Evolutionary conservation across 2,888 invertebrate genomes (phyloP).

Genomic region (Papilio protenor): DNA sequence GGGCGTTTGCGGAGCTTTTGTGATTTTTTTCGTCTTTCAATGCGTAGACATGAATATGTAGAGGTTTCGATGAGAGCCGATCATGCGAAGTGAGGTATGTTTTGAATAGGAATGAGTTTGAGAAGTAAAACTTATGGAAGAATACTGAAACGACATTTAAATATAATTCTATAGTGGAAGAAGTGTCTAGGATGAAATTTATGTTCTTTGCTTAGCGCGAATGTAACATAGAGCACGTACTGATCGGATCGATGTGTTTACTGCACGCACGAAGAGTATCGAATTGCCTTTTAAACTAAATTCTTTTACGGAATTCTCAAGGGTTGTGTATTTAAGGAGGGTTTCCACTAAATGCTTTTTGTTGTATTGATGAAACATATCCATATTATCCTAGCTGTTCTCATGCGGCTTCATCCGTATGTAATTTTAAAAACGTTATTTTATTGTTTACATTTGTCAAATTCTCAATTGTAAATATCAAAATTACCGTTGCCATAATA

Average conservation of each 20-base stretch:
- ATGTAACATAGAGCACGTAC: neutral
- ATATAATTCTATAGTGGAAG: neutral
- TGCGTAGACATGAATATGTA: conserved; percentile 37
- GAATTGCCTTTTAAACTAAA: conserved; percentile 3
- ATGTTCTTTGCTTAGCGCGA: neutral
- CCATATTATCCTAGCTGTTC: neutral
- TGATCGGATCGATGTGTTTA: neutral
- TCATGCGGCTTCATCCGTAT: too few species aligned
- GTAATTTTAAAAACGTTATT: too few species aligned
- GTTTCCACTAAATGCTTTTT: neutral
- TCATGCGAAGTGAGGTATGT: conserved; percentile 22
- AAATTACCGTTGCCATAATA: too few species aligned
- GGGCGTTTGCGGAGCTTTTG: conserved; percentile 49
- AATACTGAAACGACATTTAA: neutral
- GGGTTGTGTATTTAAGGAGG: neutral
- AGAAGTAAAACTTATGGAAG: neutral
- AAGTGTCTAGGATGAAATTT: neutral
- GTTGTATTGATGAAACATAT: neutral
- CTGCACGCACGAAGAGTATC: neutral
- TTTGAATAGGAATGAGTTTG: conserved; percentile 7
- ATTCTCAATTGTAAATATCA: too few species aligned
- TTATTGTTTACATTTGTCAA: too few species aligned
- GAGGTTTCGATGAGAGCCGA: conserved; percentile 20
- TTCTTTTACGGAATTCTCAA: neutral
- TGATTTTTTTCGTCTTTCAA: conserved; percentile 44